These are phyloP conservation scores for Proctacanthus coquilletti DNA, from an alignment of 1,140 invertebrate species.

Conservation along the genomic window DNA sequence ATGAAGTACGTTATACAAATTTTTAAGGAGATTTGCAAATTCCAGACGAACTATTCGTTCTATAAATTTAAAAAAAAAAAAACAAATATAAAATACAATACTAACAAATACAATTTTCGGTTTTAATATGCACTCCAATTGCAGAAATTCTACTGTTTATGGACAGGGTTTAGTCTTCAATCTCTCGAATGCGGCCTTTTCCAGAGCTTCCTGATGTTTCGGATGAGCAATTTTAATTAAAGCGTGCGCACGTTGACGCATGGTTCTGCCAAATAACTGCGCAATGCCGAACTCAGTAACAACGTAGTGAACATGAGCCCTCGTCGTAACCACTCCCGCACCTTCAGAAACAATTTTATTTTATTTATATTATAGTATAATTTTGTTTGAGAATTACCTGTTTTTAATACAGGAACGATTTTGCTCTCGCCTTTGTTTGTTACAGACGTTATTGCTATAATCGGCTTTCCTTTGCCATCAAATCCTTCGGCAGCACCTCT, in stretches of 20 bases:
- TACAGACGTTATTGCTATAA: conserved; percentile 77
- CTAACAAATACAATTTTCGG: too few relatives aligned
- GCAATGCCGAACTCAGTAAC: conserved; percentile 90
- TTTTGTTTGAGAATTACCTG: conserved; percentile 38
- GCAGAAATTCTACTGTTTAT: too few relatives aligned
- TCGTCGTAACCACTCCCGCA: conserved; percentile 82
- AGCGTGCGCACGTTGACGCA: conserved; percentile 75
- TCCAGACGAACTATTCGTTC: too few relatives aligned
- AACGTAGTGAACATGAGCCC: conserved; percentile 84
- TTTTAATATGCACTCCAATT: too few relatives aligned
- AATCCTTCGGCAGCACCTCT: conserved; percentile 77
- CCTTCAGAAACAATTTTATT: conserved; percentile 49
- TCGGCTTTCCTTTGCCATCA: conserved; percentile 81
- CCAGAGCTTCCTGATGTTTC: conserved; percentile 66
- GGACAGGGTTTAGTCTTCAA: conserved; percentile 73
- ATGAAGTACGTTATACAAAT: too few relatives aligned
- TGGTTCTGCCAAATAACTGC: conserved; percentile 73
- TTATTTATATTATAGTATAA: too few relatives aligned
- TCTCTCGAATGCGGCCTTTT: conserved; percentile 78
- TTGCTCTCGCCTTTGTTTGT: conserved; percentile 79
- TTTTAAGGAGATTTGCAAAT: too few relatives aligned
- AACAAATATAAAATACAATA: too few relatives aligned
- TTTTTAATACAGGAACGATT: conserved; percentile 71
- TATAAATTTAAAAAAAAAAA: too few relatives aligned
- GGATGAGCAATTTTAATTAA: conserved; percentile 85